Base-by-base conservation (phyloP, 2,113 vertebrate genomes). In the Rutilus rutilus region DNA sequence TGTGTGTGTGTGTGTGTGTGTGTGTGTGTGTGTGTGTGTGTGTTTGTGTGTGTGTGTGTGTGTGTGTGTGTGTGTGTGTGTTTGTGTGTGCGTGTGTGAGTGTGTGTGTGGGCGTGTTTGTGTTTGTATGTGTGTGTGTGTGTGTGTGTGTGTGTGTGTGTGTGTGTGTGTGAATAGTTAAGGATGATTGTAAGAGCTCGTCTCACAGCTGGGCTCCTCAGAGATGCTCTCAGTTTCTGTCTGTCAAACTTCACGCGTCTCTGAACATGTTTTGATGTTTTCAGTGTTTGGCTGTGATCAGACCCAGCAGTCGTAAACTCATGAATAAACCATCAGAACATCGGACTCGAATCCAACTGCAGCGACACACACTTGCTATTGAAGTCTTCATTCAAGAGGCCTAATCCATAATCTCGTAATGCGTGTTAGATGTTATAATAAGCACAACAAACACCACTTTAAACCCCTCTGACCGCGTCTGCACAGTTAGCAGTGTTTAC, bases 181-280 rank as follows among this genome's bases (percentile, higher is more conserved):
- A 59, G 42, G 30, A 78, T 39, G 77, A 78, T 33, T 8, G 15
- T 78, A 6, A 77, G 33, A 21, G 45, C 14, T 78, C 10, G 19
- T 60, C 78, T 62, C 21, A 21, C 36, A 64, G 78, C 59, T 45
- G 78, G 25, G 42, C 78, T 80, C 78, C 57, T 27, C 36, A 10
- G 78, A 64, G 78, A 62, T 1, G 5, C 79, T 52, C 17, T 52
- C 11, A 9, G 62, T 67, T 25, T 45, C n/a, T 81, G 59, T 42
- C 39, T 64, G n/a, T 82, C 25, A 19, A 39, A 65, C 79, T 81
- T 81, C 79, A 82, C 25, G 45, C 80, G 33, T n/a, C 80, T 36
- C 62, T 69, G 62, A 69, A 21, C 80, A 52, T 14, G 80, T 52
- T 54, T 36, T 4, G 10, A 62, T 62, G 8, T 42, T 2, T 42